phyloP scores from a whole-genome alignment of 1,140 invertebrate species.

The Manduca sexta region DNA sequence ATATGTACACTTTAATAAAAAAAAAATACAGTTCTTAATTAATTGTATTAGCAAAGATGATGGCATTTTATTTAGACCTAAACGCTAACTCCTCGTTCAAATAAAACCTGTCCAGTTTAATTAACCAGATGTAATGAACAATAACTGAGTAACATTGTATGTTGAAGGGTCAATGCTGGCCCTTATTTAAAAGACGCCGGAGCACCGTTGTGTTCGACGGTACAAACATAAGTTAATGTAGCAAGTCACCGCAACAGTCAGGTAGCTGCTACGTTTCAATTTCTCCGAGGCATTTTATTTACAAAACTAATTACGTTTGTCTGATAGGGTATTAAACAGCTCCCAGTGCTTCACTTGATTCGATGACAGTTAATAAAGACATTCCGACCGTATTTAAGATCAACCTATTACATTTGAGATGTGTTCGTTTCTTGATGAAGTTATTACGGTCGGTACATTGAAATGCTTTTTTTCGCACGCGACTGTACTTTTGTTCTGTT shows the following conservation, averaged over 20 bases:
- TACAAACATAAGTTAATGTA: slow-evolving; percentile 40
- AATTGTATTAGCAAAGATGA: no score
- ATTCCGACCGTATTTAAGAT: slow-evolving; percentile 62
- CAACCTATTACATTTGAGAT: slow-evolving; percentile 48
- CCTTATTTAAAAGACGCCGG: no score
- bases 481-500: slow-evolving; percentile 23
- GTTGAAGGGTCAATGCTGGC: no score
- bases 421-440: slow-evolving; percentile 38
- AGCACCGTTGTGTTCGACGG: slow-evolving; percentile 5
- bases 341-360: slow-evolving; percentile 54
- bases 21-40: no score
- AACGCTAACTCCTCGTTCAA: no score
- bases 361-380: slow-evolving; percentile 70
- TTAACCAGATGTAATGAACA: no score
- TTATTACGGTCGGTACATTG: slow-evolving; percentile 30
- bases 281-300: slow-evolving; percentile 69
- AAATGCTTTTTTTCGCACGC: slow-evolving; percentile 27
- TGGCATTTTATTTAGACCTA: no score
- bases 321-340: slow-evolving; percentile 65
- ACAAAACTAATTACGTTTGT: slow-evolving; percentile 72
- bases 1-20: no score
- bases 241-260: slow-evolving; percentile 56
- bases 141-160: no score
- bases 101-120: no score
- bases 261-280: slow-evolving; percentile 69